These are phyloP conservation scores for Macrosteles quadrilineatus DNA, from an alignment of 1,140 invertebrate genomes.

Conservation along the genomic window DNA sequence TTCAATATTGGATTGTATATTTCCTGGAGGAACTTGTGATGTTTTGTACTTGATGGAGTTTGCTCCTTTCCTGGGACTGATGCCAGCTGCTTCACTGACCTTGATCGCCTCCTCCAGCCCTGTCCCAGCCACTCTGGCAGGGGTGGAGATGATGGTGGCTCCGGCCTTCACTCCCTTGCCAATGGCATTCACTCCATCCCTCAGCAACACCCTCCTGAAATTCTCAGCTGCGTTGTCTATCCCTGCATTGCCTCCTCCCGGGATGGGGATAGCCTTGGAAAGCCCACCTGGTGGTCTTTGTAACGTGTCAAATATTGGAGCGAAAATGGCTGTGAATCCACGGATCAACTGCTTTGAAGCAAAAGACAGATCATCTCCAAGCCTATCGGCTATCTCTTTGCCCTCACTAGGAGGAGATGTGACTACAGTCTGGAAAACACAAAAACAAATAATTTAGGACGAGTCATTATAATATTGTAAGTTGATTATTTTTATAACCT, in stretches of 20 bases:
- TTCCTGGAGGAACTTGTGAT: not conserved
- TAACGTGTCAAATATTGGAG: not conserved
- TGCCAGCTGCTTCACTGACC: not conserved
- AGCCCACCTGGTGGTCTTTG: not conserved
- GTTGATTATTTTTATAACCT: no score
- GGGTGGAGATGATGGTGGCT: not conserved
- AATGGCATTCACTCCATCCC: not conserved
- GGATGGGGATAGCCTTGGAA: no score
- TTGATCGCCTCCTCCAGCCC: not conserved
- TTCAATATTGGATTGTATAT: not conserved
- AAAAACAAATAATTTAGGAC: no score
- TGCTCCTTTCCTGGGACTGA: not conserved
- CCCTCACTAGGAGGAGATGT: not conserved
- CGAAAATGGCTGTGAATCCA: not conserved
- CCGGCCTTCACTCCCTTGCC: not conserved
- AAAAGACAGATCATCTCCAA: not conserved
- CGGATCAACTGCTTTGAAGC: not conserved
- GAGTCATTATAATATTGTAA: no score
- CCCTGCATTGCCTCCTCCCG: not conserved
- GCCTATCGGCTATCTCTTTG: conserved; percentile 1
- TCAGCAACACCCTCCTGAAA: not conserved
- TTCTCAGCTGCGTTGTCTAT: not conserved
- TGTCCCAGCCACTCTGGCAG: not conserved
- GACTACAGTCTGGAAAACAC: not conserved
- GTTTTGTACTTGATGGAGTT: no score